Evolutionary conservation across 1,140 invertebrate genomes (phyloP).

Genomic region (Ericerus pela): DNA sequence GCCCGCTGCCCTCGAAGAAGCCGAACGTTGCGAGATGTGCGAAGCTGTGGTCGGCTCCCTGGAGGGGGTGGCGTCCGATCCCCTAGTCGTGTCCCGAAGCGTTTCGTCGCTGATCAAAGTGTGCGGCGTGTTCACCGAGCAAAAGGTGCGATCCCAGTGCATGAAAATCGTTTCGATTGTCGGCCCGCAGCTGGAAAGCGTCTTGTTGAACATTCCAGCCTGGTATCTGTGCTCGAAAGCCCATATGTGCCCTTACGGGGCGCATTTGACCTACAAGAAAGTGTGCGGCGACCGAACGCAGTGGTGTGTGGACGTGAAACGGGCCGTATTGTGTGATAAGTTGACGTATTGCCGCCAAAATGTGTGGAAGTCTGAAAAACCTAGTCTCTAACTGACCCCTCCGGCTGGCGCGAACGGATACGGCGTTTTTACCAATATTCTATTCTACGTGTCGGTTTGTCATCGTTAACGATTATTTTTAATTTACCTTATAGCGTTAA

Average conservation of each 20-base stretch:
- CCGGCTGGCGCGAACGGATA: too few relatives aligned
- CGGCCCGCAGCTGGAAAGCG: not conserved
- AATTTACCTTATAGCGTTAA: too few relatives aligned
- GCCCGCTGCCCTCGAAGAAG: too few relatives aligned
- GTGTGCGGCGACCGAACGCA: not conserved
- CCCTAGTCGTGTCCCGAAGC: not conserved
- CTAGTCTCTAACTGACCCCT: too few relatives aligned
- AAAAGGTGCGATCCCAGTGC: not conserved
- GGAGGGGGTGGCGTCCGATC: not conserved
- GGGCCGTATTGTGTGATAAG: not conserved
- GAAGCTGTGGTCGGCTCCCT: not conserved
- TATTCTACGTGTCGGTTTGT: too few relatives aligned
- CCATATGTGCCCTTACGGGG: not conserved
- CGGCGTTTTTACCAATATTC: too few relatives aligned
- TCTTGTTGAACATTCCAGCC: not conserved
- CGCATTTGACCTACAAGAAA: not conserved
- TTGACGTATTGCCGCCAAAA: not conserved
- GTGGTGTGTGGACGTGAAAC: not conserved
- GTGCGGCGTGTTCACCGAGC: not conserved
- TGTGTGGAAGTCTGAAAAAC: not conserved
- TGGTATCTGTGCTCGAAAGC: constrained; percentile 1
- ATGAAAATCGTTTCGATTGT: not conserved
- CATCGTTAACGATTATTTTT: too few relatives aligned
- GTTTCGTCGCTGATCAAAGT: not conserved
- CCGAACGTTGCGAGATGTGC: not conserved